Conservation (phyloP, 2,113 vertebrate species). For the Dasyprocta punctata region DNA sequence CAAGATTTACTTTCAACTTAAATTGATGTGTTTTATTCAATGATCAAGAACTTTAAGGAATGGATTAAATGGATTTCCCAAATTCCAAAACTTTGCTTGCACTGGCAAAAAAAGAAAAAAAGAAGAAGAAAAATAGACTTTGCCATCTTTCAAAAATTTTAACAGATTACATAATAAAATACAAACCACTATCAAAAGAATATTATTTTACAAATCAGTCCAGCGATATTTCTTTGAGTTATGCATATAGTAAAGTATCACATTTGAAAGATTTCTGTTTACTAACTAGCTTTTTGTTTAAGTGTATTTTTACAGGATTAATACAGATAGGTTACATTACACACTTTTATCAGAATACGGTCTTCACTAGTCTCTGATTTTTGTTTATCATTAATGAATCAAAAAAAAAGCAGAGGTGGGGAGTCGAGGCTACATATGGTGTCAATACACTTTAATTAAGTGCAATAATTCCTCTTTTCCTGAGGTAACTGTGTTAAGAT, state of each 20-base stretch:
- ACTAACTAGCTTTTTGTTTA: constrained; percentile 25
- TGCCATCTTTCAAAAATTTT: background rate
- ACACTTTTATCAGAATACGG: constrained; percentile 46
- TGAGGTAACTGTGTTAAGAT: constrained; percentile 88
- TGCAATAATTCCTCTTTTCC: constrained; percentile 93
- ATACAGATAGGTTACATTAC: background rate
- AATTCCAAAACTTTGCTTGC: background rate
- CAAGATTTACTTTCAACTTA: background rate
- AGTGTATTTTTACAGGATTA: constrained; percentile 56
- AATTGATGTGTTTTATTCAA: background rate
- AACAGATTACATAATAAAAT: background rate
- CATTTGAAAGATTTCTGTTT: constrained; percentile 24
- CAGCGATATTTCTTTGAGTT: background rate
- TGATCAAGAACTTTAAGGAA: background rate
- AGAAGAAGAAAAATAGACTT: background rate
- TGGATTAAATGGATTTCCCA: background rate
- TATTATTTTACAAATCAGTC: background rate
- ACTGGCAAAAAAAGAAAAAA: background rate
- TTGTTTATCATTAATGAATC: constrained; percentile 85
- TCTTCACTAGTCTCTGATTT: constrained; percentile 73
- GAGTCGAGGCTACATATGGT: constrained; percentile 90
- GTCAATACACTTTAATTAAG: constrained; percentile 94
- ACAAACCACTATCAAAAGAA: background rate
- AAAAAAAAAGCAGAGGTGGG: constrained; percentile 81
- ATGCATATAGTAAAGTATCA: background rate